These are phyloP conservation scores for Platichthys stellatus DNA, from an alignment of 2,113 vertebrate species.

Conservation along the genomic window DNA sequence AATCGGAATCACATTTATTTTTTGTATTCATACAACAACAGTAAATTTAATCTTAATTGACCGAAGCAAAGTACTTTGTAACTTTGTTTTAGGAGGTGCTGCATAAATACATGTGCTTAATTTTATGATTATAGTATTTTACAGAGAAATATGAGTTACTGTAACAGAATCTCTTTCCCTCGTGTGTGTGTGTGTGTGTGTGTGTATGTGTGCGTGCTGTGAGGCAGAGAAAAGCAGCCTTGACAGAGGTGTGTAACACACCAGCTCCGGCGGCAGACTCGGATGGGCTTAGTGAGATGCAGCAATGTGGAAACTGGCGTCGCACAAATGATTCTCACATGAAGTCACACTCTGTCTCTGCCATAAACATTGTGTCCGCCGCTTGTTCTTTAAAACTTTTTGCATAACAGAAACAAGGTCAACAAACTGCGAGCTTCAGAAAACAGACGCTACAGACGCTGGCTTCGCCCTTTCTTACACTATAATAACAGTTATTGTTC, in stretches of 20 bases:
- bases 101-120: neutral
- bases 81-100: neutral
- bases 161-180: neutral
- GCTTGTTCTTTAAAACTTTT: constrained; percentile 10
- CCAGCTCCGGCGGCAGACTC: constrained; percentile 45
- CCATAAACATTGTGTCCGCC: constrained; percentile 21
- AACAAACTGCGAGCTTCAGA: constrained; percentile 40
- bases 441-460: constrained; percentile 19
- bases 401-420: constrained; percentile 24
- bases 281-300: constrained; percentile 60
- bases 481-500: constrained; percentile 57
- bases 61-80: neutral
- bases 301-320: constrained; percentile 72
- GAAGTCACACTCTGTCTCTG: constrained; percentile 57
- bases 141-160: neutral
- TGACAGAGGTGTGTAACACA: constrained; percentile 59
- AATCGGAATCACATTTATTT: constrained; percentile 9
- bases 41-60: constrained; percentile 5
- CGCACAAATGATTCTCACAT: constrained; percentile 64
- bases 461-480: constrained; percentile 28
- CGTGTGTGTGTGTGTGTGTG: constrained; percentile 2
- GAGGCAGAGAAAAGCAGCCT: constrained; percentile 55
- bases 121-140: constrained; percentile 10
- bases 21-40: constrained; percentile 2
- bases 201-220: neutral